phyloP scores from a whole-genome alignment of 1,140 invertebrate genomes.

The Solen grandis region DNA sequence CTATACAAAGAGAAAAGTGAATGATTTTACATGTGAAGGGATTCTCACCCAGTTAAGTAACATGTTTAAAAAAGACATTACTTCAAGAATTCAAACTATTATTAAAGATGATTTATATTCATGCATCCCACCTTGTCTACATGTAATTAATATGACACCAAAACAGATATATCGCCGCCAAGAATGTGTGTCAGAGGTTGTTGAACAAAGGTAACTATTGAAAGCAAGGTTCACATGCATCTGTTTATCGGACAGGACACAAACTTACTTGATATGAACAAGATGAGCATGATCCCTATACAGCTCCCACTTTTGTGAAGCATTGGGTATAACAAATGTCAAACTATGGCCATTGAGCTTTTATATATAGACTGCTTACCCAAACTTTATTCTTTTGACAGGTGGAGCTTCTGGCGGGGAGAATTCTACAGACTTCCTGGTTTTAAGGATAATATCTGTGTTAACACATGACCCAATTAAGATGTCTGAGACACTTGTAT shows the following conservation, averaged over 20 bases:
- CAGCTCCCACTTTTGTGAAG: neutral
- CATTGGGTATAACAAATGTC: neutral
- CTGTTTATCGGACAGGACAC: neutral
- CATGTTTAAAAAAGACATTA: too few relatives aligned
- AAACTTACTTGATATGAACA: neutral
- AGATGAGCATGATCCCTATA: neutral
- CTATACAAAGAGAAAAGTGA: neutral
- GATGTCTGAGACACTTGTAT: conserved; percentile 74
- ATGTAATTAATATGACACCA: too few relatives aligned
- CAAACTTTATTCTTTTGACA: conserved; percentile 61
- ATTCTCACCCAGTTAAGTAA: too few relatives aligned
- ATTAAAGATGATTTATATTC: too few relatives aligned
- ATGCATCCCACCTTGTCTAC: too few relatives aligned
- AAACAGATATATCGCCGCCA: too few relatives aligned
- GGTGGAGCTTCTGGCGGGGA: conserved; percentile 47
- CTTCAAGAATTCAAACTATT: too few relatives aligned
- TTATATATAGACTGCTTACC: neutral
- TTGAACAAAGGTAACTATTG: neutral
- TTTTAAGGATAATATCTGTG: conserved; percentile 39
- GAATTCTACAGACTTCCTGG: conserved; percentile 1
- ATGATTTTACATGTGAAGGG: too few relatives aligned
- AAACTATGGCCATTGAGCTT: neutral
- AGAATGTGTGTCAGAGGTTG: too few relatives aligned
- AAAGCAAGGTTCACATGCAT: neutral
- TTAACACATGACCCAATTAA: conserved; percentile 67